Conservation (phyloP, 2,797 vertebrate genomes). For the Hipposideros larvatus region DNA sequence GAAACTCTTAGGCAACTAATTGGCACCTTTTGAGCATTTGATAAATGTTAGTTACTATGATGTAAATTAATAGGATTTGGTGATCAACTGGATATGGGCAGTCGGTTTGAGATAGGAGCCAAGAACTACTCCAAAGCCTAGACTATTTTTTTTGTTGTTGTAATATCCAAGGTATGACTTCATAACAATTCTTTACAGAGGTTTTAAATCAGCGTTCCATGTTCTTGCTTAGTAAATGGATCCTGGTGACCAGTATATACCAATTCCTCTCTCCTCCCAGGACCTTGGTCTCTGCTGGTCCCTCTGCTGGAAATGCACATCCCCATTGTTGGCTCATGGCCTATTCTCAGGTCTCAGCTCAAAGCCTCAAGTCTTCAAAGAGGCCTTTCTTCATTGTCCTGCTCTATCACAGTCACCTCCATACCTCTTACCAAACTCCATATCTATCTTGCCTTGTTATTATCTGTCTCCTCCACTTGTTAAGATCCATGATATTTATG, state of each 20-base stretch:
- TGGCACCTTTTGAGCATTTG: neutral
- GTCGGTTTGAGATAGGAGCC: neutral
- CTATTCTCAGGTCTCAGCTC: neutral
- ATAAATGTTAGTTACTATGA: neutral
- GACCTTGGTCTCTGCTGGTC: neutral
- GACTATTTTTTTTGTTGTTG: neutral
- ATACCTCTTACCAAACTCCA: neutral
- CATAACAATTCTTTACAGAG: neutral
- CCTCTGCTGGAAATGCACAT: neutral
- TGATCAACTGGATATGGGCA: neutral
- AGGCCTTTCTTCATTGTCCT: neutral
- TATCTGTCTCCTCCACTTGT: neutral
- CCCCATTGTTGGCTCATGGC: neutral
- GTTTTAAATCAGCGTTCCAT: neutral
- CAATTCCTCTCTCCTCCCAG: neutral
- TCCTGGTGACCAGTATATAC: neutral
- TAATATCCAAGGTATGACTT: neutral
- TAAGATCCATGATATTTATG: slow-evolving; percentile 47
- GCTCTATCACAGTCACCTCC: neutral
- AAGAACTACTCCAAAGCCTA: neutral
- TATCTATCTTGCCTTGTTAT: slow-evolving; percentile 30
- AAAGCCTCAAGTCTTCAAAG: neutral
- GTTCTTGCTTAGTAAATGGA: neutral
- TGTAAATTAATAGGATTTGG: neutral
- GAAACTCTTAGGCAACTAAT: neutral